Percentiles rank a stretch among this genome's conserved stretches.
These are phyloP conservation scores for Hydropsyche betteni DNA, from an alignment of 2,888 invertebrate species.

Conservation along the genomic window DNA sequence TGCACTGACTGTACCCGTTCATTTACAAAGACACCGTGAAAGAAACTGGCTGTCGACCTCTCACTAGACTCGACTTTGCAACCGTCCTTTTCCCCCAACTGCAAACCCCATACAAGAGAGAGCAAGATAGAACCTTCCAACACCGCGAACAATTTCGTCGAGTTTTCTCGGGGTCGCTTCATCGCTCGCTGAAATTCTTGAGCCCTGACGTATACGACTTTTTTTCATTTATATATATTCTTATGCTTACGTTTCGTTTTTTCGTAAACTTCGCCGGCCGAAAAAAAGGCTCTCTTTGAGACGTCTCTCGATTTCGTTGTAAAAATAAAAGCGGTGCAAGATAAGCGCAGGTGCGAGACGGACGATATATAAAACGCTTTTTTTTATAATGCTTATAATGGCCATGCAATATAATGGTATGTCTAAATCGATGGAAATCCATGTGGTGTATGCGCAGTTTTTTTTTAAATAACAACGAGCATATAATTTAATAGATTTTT, in stretches of 20 bases:
- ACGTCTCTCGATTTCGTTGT: neutral
- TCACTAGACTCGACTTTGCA: constrained; percentile 45
- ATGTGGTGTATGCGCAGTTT: too few relatives aligned
- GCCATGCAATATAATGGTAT: neutral
- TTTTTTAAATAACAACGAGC: too few relatives aligned
- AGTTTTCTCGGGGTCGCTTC: constrained; percentile 30
- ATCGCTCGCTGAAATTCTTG: constrained; percentile 49
- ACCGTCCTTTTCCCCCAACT: constrained; percentile 33
- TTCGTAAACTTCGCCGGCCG: neutral
- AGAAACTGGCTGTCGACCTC: constrained; percentile 51
- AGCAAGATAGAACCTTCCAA: constrained; percentile 20
- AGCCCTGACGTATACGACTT: constrained; percentile 49
- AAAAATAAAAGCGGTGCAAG: neutral
- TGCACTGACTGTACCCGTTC: constrained; percentile 37
- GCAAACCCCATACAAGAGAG: constrained; percentile 3
- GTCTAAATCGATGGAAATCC: too few relatives aligned
- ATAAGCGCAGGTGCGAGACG: neutral
- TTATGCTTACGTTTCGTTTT: neutral
- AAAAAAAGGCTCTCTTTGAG: neutral
- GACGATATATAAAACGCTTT: neutral
- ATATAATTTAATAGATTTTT: too few relatives aligned
- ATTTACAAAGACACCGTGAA: constrained; percentile 50
- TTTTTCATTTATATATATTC: constrained; percentile 25
- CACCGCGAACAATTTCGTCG: neutral
- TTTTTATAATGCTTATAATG: neutral